These are phyloP conservation scores for Acromyrmex heyeri DNA, from an alignment of 1,140 invertebrate species.

Conservation along the genomic window DNA sequence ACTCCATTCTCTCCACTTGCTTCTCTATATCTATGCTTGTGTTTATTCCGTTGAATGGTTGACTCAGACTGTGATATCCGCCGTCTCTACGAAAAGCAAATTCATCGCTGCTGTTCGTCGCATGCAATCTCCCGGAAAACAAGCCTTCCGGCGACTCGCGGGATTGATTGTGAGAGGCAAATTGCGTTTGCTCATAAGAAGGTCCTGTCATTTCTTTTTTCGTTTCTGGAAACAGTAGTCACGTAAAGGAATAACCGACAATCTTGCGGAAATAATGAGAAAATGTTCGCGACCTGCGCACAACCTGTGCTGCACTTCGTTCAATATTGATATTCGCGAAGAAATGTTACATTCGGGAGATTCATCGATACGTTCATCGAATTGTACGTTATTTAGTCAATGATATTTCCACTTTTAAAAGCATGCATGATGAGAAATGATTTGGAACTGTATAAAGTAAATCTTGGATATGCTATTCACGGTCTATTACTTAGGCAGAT, in stretches of 20 bases:
- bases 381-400: background rate
- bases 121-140: slow-evolving; percentile 70
- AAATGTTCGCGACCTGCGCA: background rate
- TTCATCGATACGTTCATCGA: background rate
- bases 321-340: background rate
- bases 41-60: slow-evolving; percentile 65
- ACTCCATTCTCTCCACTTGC: background rate
- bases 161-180: slow-evolving; percentile 71
- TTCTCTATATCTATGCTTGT: slow-evolving; percentile 20
- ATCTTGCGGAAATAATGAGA: slow-evolving; percentile 58
- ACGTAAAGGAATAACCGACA: slow-evolving; percentile 41
- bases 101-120: slow-evolving; percentile 70
- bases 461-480: background rate
- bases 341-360: background rate
- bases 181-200: slow-evolving; percentile 65
- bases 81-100: slow-evolving; percentile 67
- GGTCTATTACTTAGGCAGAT: background rate
- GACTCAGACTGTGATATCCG: slow-evolving; percentile 63
- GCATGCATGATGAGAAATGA: background rate
- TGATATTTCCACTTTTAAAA: background rate
- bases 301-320: background rate
- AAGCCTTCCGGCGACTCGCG: slow-evolving; percentile 66
- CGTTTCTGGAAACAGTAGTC: slow-evolving; percentile 22
- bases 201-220: background rate
- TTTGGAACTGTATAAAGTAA: background rate